Percentiles rank a stretch among this genome's conserved stretches.
phyloP scores from a whole-genome alignment of 2,888 invertebrate species.

The Mellilla xanthometata region DNA sequence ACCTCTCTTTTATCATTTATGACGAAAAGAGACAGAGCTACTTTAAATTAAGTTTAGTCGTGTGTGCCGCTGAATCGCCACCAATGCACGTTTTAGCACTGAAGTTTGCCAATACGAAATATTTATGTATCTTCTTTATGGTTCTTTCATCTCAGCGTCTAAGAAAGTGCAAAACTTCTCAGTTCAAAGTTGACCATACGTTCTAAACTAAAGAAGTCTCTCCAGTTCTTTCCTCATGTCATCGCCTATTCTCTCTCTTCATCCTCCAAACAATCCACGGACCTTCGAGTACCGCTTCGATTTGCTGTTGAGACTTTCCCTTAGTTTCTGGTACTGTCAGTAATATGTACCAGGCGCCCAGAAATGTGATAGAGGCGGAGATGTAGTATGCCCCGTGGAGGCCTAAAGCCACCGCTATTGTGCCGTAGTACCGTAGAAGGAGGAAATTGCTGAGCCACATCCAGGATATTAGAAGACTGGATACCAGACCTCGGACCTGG shows the following conservation, averaged over 20 bases:
- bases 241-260: slow-evolving; percentile 53
- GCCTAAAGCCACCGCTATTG: slow-evolving; percentile 58
- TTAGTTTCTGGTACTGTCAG: slow-evolving; percentile 65
- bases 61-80: no score
- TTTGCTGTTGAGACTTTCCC: slow-evolving; percentile 63
- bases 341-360: slow-evolving; percentile 60
- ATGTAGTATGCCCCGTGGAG: slow-evolving; percentile 72
- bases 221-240: slow-evolving; percentile 43
- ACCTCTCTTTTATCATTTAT: no score
- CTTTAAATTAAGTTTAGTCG: no score
- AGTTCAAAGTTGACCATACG: no score
- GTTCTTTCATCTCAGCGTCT: no score
- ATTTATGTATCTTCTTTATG: no score
- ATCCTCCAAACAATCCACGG: slow-evolving; percentile 49
- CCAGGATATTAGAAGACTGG: slow-evolving; percentile 72
- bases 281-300: slow-evolving; percentile 58
- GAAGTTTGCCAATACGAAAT: no score
- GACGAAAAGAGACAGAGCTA: no score
- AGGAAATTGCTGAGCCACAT: slow-evolving; percentile 74
- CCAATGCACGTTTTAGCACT: no score
- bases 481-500: slow-evolving; percentile 70
- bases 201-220: slow-evolving; percentile 35
- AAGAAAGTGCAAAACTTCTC: no score
- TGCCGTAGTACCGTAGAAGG: slow-evolving; percentile 68
- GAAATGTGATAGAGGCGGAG: slow-evolving; percentile 61